These are phyloP conservation scores for Julus scanicus DNA, from an alignment of 2,888 invertebrate genomes.

Conservation along the genomic window DNA sequence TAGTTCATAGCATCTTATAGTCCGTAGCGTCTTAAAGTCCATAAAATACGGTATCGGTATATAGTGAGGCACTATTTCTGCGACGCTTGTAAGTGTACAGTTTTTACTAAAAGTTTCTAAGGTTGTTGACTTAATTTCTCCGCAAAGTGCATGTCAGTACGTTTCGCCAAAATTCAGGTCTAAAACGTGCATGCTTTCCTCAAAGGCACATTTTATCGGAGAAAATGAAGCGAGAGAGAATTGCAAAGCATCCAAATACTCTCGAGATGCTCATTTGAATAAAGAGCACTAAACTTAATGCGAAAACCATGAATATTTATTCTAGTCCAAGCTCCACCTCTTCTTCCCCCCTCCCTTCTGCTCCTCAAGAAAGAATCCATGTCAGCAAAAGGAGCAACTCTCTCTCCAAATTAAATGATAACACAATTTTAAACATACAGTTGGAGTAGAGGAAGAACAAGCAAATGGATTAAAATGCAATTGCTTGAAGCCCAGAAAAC, in stretches of 20 bases:
- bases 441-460: background rate
- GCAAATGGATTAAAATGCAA: conserved; percentile 51
- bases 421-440: conserved; percentile 41
- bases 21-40: too few relatives aligned
- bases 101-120: background rate
- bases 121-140: conserved; percentile 33
- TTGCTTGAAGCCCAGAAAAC: background rate
- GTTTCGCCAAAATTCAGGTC: conserved; percentile 25
- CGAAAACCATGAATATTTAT: conserved; percentile 17
- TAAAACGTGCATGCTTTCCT: conserved; percentile 28
- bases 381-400: conserved; percentile 28
- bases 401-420: conserved; percentile 49
- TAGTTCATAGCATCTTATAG: too few relatives aligned
- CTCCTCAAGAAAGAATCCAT: background rate
- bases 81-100: background rate
- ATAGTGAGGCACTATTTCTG: background rate
- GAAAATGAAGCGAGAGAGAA: conserved; percentile 33
- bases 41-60: too few relatives aligned
- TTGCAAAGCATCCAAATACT: conserved; percentile 27
- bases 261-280: conserved; percentile 33
- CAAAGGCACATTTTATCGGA: conserved; percentile 26
- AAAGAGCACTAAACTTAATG: conserved; percentile 33
- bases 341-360: background rate
- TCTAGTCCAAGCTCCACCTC: conserved; percentile 33
- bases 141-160: background rate